These are phyloP conservation scores for Zygaena filipendulae DNA, from an alignment of 2,888 invertebrate species.

Conservation along the genomic window DNA sequence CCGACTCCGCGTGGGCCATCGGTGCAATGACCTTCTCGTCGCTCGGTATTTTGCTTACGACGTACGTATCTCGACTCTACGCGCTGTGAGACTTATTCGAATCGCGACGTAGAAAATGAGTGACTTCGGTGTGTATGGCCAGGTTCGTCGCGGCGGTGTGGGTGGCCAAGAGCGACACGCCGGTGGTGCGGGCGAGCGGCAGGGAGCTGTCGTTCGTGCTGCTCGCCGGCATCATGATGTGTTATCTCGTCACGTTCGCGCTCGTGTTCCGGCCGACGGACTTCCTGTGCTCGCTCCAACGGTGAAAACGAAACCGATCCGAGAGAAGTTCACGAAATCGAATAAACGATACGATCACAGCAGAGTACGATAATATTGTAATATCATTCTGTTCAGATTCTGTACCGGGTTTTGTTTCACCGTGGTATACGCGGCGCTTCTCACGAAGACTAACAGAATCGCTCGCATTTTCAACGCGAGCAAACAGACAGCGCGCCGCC, in stretches of 20 bases:
- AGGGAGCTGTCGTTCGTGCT: constrained; percentile 91
- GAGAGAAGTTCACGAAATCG: neutral
- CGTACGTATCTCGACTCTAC: constrained; percentile 41
- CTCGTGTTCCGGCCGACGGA: constrained; percentile 88
- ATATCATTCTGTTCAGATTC: constrained; percentile 61
- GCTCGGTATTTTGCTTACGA: constrained; percentile 83
- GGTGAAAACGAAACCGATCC: constrained; percentile 57
- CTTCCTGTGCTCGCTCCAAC: constrained; percentile 88
- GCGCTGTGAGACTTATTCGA: neutral
- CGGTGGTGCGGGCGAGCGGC: constrained; percentile 95
- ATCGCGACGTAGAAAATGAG: neutral
- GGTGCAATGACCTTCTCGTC: constrained; percentile 90
- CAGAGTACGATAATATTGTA: neutral
- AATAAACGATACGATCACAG: neutral
- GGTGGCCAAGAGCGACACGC: constrained; percentile 87
- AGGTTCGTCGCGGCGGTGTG: constrained; percentile 80
- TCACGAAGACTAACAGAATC: constrained; percentile 97
- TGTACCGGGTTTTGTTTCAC: constrained; percentile 95
- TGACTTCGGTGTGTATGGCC: constrained; percentile 6
- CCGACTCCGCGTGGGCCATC: constrained; percentile 88
- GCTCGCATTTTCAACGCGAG: constrained; percentile 96
- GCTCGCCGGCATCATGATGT: constrained; percentile 87
- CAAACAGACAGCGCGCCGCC: constrained; percentile 91
- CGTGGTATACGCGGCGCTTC: constrained; percentile 94
- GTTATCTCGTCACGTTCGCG: constrained; percentile 92